A percentile compares a stretch with the other conserved stretches of the same genome.
Evolutionary conservation across 2,888 invertebrate genomes (phyloP).

Genomic region (Mechanitis messenoides): DNA sequence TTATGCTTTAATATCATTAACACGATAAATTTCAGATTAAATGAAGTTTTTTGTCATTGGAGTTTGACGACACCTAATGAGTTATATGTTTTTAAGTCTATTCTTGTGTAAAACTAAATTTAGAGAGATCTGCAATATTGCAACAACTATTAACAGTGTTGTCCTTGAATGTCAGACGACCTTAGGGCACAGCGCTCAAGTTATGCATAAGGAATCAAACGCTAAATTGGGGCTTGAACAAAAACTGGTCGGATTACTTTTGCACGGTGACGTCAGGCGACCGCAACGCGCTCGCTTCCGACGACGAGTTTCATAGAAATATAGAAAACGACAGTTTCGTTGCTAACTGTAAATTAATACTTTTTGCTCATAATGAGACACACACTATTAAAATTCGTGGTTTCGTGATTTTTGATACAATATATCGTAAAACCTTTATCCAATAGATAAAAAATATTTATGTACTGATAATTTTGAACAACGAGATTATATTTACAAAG

Average conservation of each 20-base stretch:
- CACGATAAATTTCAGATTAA: too few species aligned
- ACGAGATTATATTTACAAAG: too few species aligned
- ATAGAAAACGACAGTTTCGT: conserved; percentile 36
- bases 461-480: too few species aligned
- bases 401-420: neutral
- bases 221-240: conserved; percentile 63
- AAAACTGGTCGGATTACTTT: conserved; percentile 62
- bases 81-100: too few species aligned
- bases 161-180: conserved; percentile 69
- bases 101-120: too few species aligned
- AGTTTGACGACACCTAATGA: too few species aligned
- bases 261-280: conserved; percentile 56
- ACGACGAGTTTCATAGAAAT: conserved; percentile 35
- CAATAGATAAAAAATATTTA: too few species aligned
- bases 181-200: conserved; percentile 61
- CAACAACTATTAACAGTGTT: conserved; percentile 43
- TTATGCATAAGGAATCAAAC: conserved; percentile 73
- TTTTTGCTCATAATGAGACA: neutral
- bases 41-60: too few species aligned
- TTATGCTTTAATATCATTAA: too few species aligned
- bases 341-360: conserved; percentile 18
- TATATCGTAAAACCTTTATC: neutral
- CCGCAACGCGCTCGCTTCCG: conserved; percentile 57
- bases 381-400: neutral
- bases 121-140: conserved; percentile 21